Conservation (phyloP, 2,888 invertebrate genomes). For the Scaptomyza cyrtandrae region DNA sequence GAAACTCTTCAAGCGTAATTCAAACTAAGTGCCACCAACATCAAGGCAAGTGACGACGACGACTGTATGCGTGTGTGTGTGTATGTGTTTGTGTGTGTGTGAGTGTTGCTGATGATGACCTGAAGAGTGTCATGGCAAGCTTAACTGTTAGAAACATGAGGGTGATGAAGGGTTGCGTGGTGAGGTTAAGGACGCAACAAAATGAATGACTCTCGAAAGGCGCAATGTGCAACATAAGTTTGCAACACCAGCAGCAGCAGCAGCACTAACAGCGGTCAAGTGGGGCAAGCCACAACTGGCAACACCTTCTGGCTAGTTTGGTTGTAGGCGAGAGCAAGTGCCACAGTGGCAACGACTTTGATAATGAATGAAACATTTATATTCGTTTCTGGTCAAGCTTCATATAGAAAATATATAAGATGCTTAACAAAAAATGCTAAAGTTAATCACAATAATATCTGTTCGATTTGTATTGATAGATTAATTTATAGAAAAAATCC, state of each 20-base stretch:
- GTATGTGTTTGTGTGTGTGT: background rate
- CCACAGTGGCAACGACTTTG: slow-evolving; percentile 36
- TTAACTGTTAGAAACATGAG: slow-evolving; percentile 4
- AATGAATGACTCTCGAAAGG: slow-evolving; percentile 75
- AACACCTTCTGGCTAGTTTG: slow-evolving; percentile 34
- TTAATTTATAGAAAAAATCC: too few species aligned
- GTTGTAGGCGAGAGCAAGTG: slow-evolving; percentile 10
- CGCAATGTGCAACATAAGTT: slow-evolving; percentile 73
- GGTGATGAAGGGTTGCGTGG: background rate
- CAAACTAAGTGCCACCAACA: slow-evolving; percentile 66
- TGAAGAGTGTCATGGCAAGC: slow-evolving; percentile 46
- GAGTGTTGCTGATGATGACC: slow-evolving; percentile 49
- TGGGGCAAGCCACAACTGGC: slow-evolving; percentile 45
- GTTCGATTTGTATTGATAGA: too few species aligned
- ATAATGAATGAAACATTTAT: background rate
- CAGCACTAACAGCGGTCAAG: slow-evolving; percentile 14
- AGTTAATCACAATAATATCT: too few species aligned
- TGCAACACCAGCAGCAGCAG: slow-evolving; percentile 5
- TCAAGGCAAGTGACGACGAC: slow-evolving; percentile 73
- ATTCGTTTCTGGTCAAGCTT: too few species aligned
- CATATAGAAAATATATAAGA: too few species aligned
- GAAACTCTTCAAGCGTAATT: slow-evolving; percentile 65
- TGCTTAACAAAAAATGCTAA: too few species aligned
- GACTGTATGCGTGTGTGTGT: slow-evolving; percentile 1
- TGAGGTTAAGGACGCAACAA: slow-evolving; percentile 15